phyloP scores from a whole-genome alignment of 2,797 vertebrate genomes.

The Setipinna tenuifilis region DNA sequence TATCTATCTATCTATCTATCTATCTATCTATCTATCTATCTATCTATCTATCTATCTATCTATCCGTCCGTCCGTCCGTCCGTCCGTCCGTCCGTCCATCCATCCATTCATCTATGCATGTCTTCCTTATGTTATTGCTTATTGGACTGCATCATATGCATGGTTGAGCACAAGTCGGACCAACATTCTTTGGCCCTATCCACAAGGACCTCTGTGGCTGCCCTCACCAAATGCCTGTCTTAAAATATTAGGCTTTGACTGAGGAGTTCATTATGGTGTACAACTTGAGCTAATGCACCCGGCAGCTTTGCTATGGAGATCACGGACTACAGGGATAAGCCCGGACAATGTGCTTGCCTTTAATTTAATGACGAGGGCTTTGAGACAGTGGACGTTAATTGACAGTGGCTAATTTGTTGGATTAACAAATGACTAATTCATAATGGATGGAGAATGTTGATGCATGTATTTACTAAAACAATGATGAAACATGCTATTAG shows the following conservation, averaged over 20 bases:
- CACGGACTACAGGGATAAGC: slow-evolving; percentile 38
- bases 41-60: not conserved
- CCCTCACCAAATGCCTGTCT: slow-evolving; percentile 23
- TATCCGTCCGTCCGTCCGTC: not conserved
- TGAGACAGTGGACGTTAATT: slow-evolving; percentile 21
- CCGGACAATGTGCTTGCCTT: slow-evolving; percentile 26
- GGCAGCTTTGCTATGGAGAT: slow-evolving; percentile 40
- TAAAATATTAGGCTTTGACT: slow-evolving; percentile 49
- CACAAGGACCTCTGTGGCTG: slow-evolving; percentile 15
- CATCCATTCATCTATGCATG: slow-evolving; percentile 1
- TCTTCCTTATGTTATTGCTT: not conserved
- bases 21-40: slow-evolving; percentile 13
- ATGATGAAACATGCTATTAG: not conserved
- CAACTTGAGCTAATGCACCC: slow-evolving; percentile 52
- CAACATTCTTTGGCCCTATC: not conserved
- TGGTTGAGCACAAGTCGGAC: slow-evolving; percentile 32
- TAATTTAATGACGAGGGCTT: slow-evolving; percentile 43
- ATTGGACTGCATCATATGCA: slow-evolving; percentile 11
- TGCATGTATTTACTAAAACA: not conserved
- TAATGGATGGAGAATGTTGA: slow-evolving; percentile 15
- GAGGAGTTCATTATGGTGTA: slow-evolving; percentile 56
- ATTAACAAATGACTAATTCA: slow-evolving; percentile 26
- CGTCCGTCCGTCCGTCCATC: not conserved
- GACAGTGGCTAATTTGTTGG: slow-evolving; percentile 26
- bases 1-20: not conserved